Conservation (phyloP, 2,113 vertebrate genomes). For the Grus americana region DNA sequence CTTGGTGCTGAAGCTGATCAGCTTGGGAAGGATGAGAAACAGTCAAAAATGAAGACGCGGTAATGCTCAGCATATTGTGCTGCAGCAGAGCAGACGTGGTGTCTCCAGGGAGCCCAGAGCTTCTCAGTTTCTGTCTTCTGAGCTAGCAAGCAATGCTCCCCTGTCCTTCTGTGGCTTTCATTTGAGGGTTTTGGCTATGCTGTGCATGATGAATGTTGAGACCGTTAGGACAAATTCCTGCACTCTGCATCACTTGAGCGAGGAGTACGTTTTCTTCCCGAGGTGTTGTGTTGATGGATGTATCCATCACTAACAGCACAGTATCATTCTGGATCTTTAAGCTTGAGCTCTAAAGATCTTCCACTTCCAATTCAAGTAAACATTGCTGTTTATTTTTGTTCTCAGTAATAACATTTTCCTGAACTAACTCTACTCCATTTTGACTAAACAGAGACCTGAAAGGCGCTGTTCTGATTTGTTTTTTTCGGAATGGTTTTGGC, state of each 20-base stretch:
- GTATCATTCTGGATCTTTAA: not conserved
- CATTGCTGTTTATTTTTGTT: not conserved
- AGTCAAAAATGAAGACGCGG: not conserved
- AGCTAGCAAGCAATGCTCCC: not conserved
- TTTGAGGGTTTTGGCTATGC: not conserved
- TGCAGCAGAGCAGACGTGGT: not conserved
- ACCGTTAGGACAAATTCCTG: fast-evolving
- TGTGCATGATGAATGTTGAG: not conserved
- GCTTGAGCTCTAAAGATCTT: not conserved
- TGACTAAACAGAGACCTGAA: not conserved
- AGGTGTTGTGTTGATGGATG: not conserved
- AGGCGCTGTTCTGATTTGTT: not conserved
- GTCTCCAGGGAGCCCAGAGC: not conserved
- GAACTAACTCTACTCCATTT: not conserved
- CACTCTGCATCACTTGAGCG: not conserved
- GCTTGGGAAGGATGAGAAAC: not conserved
- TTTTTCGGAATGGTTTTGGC: not conserved
- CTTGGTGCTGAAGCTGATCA: not conserved
- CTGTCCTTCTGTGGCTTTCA: not conserved
- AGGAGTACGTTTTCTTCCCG: not conserved
- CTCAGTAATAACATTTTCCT: not conserved
- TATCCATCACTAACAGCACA: not conserved
- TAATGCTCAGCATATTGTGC: not conserved
- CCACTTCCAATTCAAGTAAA: not conserved
- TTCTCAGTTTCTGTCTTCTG: not conserved